Base-by-base conservation (phyloP, 1,140 invertebrate species). In the Parasteatoda tepidariorum region DNA sequence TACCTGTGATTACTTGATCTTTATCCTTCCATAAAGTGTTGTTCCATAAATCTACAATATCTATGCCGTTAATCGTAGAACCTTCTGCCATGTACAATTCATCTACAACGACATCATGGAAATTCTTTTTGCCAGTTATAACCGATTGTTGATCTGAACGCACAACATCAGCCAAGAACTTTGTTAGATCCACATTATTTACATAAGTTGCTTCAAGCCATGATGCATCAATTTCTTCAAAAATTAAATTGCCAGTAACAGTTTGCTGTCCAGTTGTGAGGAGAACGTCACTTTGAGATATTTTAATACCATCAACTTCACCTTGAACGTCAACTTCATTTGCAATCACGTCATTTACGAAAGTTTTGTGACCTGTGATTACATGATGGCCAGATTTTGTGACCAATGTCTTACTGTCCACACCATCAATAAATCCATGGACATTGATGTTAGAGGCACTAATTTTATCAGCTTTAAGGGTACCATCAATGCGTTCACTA, bases 1-100 rank as follows among this genome's bases (percentile, higher is more conserved):
- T 82, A 85, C 84, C 84, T 15, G n/a, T 55, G 26, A 86, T 76
- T 13, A 55, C 41, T 48, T 86, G 81, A 64, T 59, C 9, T 1
- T 41, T 82, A 38, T 84, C 54, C 24, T 22, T 41, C 81, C 84
- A 85, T 48, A 86, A 34, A 0, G 71, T 33, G 55, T 86, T 73
- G 2, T 41, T 26, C 81, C 83, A 86, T 31, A 86, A 55, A 34
- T 86, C 81, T 0, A 13, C 48, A 54, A 86, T n/a, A 70, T 86
- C 70, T 4, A 85, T 24, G 0, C 55, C 67, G 62, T 76, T 82
- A 13, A 86, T 73, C 6, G 54, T 57, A 7, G 70, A 59, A 11
- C 66, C 68, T 54, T 26, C 24, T 15, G 7, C 48, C 33, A 83
- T 62, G 6, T 11, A 18, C 22, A 83, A 30, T 13, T 81, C 41